Conservation (phyloP, 2,888 invertebrate species). For the Tachina fera region DNA sequence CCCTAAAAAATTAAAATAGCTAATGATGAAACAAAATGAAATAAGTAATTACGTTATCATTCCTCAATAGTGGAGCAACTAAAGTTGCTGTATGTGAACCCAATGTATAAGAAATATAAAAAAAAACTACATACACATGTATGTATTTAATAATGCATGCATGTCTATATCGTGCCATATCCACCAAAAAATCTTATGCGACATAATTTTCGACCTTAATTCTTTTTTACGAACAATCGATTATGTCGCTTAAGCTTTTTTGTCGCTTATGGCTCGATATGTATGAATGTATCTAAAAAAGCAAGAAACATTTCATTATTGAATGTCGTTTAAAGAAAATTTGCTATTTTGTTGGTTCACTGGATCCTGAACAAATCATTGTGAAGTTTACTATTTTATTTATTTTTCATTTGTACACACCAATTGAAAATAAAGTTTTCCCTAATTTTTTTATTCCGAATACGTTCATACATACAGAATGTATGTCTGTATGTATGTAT, state of each 20-base stretch:
- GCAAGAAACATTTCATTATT: background rate
- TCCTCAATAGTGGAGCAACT: background rate
- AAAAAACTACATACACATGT: background rate
- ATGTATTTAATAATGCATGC: too few species aligned
- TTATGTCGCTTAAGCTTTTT: too few species aligned
- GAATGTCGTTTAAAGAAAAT: conserved; percentile 47
- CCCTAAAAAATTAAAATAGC: too few species aligned
- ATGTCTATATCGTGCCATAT: too few species aligned
- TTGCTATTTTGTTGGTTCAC: conserved; percentile 29
- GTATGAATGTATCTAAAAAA: background rate
- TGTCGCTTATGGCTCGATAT: too few species aligned
- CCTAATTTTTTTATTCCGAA: conserved; percentile 60
- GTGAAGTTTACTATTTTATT: conserved; percentile 45
- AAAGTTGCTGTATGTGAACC: background rate
- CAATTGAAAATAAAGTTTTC: conserved; percentile 66
- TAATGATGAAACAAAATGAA: too few species aligned
- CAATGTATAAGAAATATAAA: too few species aligned
- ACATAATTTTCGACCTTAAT: too few species aligned
- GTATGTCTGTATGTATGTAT: background rate
- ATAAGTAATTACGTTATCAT: too few species aligned
- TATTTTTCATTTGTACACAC: conserved; percentile 50
- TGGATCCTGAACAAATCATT: conserved; percentile 29
- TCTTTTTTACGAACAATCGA: too few species aligned
- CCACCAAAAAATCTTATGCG: too few species aligned
- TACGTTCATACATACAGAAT: conserved; percentile 25